These are phyloP conservation scores for Lysandra bellargus DNA, from an alignment of 2,888 invertebrate genomes.

Conservation along the genomic window DNA sequence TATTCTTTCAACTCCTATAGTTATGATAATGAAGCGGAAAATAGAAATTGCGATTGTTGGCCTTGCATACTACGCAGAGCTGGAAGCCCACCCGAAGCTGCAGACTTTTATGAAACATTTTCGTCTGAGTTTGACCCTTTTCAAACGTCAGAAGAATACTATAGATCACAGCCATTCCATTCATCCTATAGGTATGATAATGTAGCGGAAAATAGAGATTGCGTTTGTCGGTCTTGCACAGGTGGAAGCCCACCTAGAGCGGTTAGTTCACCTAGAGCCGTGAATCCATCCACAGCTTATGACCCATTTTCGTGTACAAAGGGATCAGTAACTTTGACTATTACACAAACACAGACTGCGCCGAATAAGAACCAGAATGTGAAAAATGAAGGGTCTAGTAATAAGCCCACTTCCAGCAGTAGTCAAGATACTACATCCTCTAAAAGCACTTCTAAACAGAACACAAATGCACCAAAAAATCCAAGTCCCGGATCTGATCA, in stretches of 20 bases:
- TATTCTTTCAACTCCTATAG: not conserved
- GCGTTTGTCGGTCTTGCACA: not conserved
- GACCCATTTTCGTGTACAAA: not conserved
- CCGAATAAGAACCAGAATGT: not conserved
- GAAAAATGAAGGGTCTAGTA: not conserved
- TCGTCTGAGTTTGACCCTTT: not conserved
- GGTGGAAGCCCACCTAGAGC: not conserved
- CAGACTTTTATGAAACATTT: no score
- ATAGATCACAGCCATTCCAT: not conserved
- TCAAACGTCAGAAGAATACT: not conserved
- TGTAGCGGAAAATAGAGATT: not conserved
- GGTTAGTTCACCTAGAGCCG: not conserved
- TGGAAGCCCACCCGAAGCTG: not conserved
- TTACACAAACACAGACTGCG: not conserved
- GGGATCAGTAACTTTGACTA: not conserved
- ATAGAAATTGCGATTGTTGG: not conserved
- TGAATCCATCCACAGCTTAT: not conserved
- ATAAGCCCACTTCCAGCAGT: not conserved
- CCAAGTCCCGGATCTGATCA: constrained; percentile 31
- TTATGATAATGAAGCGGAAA: not conserved
- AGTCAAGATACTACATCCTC: not conserved
- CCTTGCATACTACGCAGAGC: not conserved
- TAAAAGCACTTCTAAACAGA: not conserved
- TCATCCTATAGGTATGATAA: not conserved
- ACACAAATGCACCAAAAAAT: not conserved